Base-by-base conservation (phyloP, 2,797 vertebrate genomes). In the Phaenicophaeus curvirostris region DNA sequence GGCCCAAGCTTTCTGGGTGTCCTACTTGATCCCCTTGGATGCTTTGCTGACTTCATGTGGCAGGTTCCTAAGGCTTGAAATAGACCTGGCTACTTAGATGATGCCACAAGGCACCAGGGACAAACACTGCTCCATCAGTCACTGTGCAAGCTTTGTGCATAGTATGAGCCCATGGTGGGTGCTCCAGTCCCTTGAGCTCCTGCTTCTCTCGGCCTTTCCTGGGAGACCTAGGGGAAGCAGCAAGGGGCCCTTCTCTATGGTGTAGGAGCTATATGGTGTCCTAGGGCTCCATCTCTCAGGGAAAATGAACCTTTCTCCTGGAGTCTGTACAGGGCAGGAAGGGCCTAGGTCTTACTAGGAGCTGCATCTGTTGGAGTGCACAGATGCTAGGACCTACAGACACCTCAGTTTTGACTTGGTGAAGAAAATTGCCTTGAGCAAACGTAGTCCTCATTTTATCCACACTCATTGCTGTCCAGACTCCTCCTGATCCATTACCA, bases 11-110 rank as follows among this genome's bases (percentile, higher is more conserved):
- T 62, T 61, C 18, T 30, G 30, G 27, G 25, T 42, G 13, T 35
- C 25, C 16, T 0, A 0, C 7, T 15, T 18, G 20, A 25, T 23
- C 3, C 18, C 12, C 3, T 48, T 31, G 15, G 27, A 17, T 44
- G 8, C 35, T 65, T 72, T 65, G 14, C 35, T 37, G 18, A 30
- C 35, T 51, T 58, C 5, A 17, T n/a, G 51, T 42, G 31, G 17
- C 31, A 51, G 31, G 27, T 35, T 58, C 27, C 19, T 65, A 31
- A 18, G 27, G 21, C 6, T 15, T 6, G 20, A 41, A 41, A 63
- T 20, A 62, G 15, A 10, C 33, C 20, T 78, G 25, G 11, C 14
- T 63, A 71, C 48, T 63, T 42, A 50, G 58, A 37, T 3, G 9
- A 57, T 15, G 23, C 23, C 44, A 41, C 8, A 51, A 30, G 15